Evolutionary conservation across 2,888 invertebrate species (phyloP), one percentile per base, ranked within the genome.

Genomic region (Herminia tarsipennalis): DNA sequence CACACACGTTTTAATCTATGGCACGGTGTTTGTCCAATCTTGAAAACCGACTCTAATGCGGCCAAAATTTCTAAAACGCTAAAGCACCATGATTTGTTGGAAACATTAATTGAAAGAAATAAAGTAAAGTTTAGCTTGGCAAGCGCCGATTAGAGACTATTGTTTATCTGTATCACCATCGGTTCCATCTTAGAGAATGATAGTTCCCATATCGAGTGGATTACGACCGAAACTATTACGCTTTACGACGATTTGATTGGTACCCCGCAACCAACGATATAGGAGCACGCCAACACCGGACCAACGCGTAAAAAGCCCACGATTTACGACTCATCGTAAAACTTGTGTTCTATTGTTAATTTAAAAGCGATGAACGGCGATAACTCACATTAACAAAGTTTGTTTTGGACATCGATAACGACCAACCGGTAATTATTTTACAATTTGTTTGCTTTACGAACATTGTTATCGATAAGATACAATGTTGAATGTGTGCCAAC

Each of bases 211-310:
- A 88, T 86, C 88, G 81, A 73, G 76, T 73, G 73, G 80, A 86
- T 86, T 85, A 83, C 83, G 76, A 81, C 73, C 77, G 74, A 75
- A 74, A 76, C 83, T 76, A 87, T 88, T 83, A 88, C 76, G 70
- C 70, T 89, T 89, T 87, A 88, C 82, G 83, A 84, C 76, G 69
- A 70, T 90, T 84, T 83, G 88, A 89, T 88, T 88, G 83, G 82
- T 73, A 76, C 78, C 78, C 72, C 86, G 79, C 69, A 73, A 82
- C 86, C 83, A 87, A 88, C 85, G 81, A 83, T 78, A 82, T 71
- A 72, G 76, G 76, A 80, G 78, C 87, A 88, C 88, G 88, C 70
- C 24, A 81, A 80, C 71, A 67, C 64, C 63, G 53, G 69, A 70
- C 60, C 62, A 62, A 74, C 68, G 67, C 72, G 71, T 81, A 81